Evolutionary conservation across 2,113 vertebrate species (phyloP).

Genomic region (Eolophus roseicapilla): DNA sequence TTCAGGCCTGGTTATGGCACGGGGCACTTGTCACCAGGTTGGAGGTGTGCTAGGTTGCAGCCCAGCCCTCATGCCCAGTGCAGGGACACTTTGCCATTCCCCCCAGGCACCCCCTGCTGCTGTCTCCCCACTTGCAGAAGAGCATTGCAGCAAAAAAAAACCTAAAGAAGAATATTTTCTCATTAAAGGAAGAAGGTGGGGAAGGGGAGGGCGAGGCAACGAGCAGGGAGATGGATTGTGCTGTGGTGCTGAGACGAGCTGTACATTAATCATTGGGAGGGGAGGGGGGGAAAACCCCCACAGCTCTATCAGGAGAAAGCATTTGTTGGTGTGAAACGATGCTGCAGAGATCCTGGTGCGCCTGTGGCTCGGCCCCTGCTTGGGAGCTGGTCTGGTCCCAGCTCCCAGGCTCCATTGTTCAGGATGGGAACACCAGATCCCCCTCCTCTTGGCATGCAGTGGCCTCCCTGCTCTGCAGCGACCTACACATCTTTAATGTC

Average conservation of each 20-base stretch:
- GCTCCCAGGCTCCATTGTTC: neutral
- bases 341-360: neutral
- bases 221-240: neutral
- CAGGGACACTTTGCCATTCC: neutral
- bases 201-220: accelerated
- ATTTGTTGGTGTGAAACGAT: accelerated
- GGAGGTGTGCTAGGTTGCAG: neutral
- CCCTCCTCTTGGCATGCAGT: too few relatives aligned
- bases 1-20: accelerated
- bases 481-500: neutral
- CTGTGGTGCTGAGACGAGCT: neutral
- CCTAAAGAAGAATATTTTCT: neutral
- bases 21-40: neutral
- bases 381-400: neutral
- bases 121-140: neutral
- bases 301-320: neutral
- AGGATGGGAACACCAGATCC: neutral
- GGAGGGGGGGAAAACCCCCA: neutral
- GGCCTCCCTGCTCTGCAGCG: accelerated
- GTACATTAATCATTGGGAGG: neutral
- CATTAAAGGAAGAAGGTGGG: neutral
- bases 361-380: neutral
- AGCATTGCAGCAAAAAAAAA: neutral
- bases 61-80: neutral
- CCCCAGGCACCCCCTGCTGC: neutral